These are phyloP conservation scores for Sinhomidia bicolor DNA, from an alignment of 2,888 invertebrate species.

Conservation along the genomic window DNA sequence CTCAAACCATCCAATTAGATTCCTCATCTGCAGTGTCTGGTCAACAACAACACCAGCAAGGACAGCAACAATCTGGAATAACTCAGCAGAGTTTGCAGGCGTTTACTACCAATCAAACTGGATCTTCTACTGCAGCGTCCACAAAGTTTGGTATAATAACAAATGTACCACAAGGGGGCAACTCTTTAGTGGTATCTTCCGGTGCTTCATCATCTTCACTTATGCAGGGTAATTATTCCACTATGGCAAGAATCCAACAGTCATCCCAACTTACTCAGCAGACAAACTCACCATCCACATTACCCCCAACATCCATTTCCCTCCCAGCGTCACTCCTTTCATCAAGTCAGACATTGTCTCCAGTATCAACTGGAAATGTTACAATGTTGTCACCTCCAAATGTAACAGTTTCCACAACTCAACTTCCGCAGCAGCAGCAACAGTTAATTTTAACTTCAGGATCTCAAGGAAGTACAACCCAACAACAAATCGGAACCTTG, in stretches of 20 bases:
- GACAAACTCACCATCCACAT: slow-evolving; percentile 17
- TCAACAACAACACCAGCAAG: neutral
- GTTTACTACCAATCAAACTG: neutral
- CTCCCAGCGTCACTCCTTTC: slow-evolving; percentile 33
- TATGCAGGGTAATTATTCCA: slow-evolving; percentile 36
- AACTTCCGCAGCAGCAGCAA: slow-evolving; percentile 25
- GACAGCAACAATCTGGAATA: neutral
- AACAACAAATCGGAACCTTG: neutral
- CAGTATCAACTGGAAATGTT: neutral
- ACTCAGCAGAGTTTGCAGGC: slow-evolving; percentile 44
- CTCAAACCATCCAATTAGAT: neutral
- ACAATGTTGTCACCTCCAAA: slow-evolving; percentile 28
- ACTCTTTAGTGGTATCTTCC: slow-evolving; percentile 27
- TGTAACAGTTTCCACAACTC: slow-evolving; percentile 17
- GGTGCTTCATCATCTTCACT: neutral
- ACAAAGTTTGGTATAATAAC: slow-evolving; percentile 56
- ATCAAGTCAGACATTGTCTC: neutral
- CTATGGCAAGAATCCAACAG: slow-evolving; percentile 28
- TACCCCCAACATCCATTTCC: slow-evolving; percentile 37
- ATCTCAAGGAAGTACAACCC: neutral
- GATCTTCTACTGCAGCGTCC: neutral
- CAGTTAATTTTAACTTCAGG: slow-evolving; percentile 36
- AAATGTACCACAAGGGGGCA: slow-evolving; percentile 10
- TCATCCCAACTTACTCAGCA: neutral
- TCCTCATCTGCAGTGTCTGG: neutral